Conservation (phyloP, 2,113 vertebrate species). For the Prietella phreatophila region DNA sequence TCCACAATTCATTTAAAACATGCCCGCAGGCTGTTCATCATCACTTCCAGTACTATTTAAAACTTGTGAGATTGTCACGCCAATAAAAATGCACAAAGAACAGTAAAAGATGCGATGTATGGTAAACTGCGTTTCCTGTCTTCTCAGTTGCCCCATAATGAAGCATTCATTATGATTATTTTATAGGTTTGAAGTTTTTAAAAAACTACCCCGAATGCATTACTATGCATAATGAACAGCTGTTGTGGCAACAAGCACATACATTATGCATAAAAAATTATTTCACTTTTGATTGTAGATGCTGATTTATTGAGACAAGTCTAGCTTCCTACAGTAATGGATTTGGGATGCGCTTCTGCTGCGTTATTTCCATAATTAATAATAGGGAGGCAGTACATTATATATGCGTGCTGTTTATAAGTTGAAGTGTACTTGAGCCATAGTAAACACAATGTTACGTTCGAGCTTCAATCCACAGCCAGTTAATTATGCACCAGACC, state of each 20-base stretch:
- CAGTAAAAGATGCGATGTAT: conserved; percentile 75
- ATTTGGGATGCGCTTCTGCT: conserved; percentile 93
- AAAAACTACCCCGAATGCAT: conserved; percentile 93
- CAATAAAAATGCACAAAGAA: conserved; percentile 74
- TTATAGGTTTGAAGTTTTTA: conserved; percentile 86
- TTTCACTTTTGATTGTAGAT: conserved; percentile 96
- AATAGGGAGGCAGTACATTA: conserved; percentile 78
- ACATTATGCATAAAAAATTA: conserved; percentile 96
- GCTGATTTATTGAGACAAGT: conserved; percentile 96
- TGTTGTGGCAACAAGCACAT: conserved; percentile 95
- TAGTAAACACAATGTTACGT: conserved; percentile 67
- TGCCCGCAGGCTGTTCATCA: conserved; percentile 68
- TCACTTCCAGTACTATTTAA: conserved; percentile 65
- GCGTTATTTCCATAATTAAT: conserved; percentile 94
- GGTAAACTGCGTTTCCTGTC: conserved; percentile 74
- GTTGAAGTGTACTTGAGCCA: conserved; percentile 72
- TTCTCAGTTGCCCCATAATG: conserved; percentile 72
- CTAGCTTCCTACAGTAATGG: conserved; percentile 91
- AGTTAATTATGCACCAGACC: conserved; percentile 72
- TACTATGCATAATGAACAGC: conserved; percentile 94
- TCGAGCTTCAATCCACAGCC: conserved; percentile 66
- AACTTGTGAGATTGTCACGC: conserved; percentile 74
- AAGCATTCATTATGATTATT: conserved; percentile 88
- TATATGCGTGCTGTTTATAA: conserved; percentile 77
- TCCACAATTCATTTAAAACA: conserved; percentile 58